Conservation (phyloP, 2,888 invertebrate genomes). For the Ophraella communa region DNA sequence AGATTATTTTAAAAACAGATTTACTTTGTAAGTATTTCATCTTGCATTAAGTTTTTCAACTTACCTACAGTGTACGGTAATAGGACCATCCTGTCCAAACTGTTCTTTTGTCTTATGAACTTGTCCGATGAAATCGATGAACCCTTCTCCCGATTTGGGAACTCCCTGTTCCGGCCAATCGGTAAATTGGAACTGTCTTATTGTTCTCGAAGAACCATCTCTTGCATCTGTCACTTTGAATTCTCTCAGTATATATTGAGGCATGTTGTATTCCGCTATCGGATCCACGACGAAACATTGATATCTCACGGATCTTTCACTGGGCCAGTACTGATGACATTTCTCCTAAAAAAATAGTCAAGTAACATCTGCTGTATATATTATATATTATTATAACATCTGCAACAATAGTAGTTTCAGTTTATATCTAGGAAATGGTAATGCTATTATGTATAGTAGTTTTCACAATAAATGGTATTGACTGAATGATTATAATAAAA, state of each 20-base stretch:
- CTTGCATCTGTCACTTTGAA: conserved; percentile 99
- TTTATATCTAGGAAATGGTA: too few relatives aligned
- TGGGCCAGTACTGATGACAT: conserved; percentile 99
- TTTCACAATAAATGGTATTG: too few relatives aligned
- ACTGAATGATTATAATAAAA: too few relatives aligned
- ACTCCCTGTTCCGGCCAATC: conserved; percentile 98
- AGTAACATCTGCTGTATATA: too few relatives aligned
- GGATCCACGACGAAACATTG: conserved; percentile 99
- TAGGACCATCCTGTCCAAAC: conserved; percentile 99
- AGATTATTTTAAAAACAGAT: too few relatives aligned
- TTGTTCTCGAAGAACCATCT: conserved; percentile 94
- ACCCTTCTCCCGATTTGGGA: conserved; percentile 97
- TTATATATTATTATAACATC: too few relatives aligned
- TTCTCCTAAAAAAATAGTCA: conserved; percentile 81
- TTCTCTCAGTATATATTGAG: conserved; percentile 97
- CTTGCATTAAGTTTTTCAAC: conserved; percentile 26
- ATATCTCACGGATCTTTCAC: conserved; percentile 94
- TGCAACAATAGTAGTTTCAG: too few relatives aligned
- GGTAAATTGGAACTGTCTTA: conserved; percentile 95
- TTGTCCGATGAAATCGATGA: conserved; percentile 99
- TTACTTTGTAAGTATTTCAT: too few relatives aligned
- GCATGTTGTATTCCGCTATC: conserved; percentile 99
- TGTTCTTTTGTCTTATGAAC: conserved; percentile 99
- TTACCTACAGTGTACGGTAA: conserved; percentile 95
- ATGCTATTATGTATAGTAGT: too few relatives aligned